Percentiles rank a stretch among this genome's conserved stretches.
These are phyloP conservation scores for Neoarius graeffei DNA, from an alignment of 2,113 vertebrate species.

Conservation along the genomic window DNA sequence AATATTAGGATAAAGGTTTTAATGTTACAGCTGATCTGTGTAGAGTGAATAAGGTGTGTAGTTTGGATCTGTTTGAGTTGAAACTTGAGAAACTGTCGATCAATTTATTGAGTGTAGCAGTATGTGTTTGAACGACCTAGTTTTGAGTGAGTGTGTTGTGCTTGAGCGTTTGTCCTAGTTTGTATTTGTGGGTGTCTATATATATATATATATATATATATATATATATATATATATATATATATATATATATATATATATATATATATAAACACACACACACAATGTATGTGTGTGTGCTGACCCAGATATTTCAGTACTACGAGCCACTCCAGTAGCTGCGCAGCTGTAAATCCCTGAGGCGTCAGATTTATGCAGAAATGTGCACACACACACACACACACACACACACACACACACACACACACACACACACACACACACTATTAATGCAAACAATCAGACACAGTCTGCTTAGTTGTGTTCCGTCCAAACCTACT, in stretches of 20 bases:
- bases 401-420: neutral
- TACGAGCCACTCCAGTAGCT: conserved; percentile 64
- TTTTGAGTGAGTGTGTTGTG: neutral
- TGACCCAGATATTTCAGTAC: conserved; percentile 65
- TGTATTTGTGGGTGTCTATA: neutral
- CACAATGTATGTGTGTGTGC: neutral
- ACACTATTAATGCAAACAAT: neutral
- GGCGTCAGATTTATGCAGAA: conserved; percentile 24
- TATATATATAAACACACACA: neutral
- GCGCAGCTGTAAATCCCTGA: neutral
- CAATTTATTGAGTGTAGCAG: neutral
- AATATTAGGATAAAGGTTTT: too few species aligned
- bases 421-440: conserved; percentile 1
- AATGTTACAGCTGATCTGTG: too few species aligned
- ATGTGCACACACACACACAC: neutral
- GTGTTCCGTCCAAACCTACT: neutral
- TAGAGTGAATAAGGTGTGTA: neutral
- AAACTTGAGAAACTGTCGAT: neutral
- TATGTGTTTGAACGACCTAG: neutral
- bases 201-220: neutral
- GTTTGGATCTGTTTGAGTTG: neutral
- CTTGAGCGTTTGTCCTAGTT: neutral
- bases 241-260: neutral
- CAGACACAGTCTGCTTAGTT: neutral
- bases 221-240: neutral